Evolutionary conservation across 2,113 vertebrate genomes (phyloP), one percentile per base, ranked within the genome.

Genomic region (Heteronetta atricapilla): DNA sequence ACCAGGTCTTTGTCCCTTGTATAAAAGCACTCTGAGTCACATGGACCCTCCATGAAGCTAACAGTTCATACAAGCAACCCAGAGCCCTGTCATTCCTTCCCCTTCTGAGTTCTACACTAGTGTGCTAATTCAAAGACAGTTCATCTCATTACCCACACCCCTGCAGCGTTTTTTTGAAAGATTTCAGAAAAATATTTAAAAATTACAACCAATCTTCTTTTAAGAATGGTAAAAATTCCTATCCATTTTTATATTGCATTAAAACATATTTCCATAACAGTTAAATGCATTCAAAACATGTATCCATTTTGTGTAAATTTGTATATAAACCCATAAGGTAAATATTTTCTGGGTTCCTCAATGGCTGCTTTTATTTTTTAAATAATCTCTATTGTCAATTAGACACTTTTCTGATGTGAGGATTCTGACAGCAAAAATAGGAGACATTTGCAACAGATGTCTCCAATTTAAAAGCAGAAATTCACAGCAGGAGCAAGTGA

Each of bases 391-490:
- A 2, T 9, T 75, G 66, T 75, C 48, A 92, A 52, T 82, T 84
- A 94, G 18, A 56, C 34, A 31, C 33, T 93, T 33, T 55, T 88
- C 29, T 72, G n/a, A 81, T 46, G 13, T 11, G 38, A 82, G 53
- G 10, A 79, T 90, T 59, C 81, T 92, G 81, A 85, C 34, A 82
- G 75, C 58, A 89, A 79, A 29, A 52, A 59, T 26, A n/a, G 55
- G 31, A 94, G 58, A 88, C 7, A 75, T 92, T 88, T 86, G 68
- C 44, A 86, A 87, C 33, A 95, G 88, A 92, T 90, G 53, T 19
- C 48, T 81, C 48, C 40, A 89, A 88, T 93, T 90, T 88, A 48
- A 84, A 84, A 94, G 58, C 77, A 90, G 88, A 89, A 92, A 92
- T 95, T n/a, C 62, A 81, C 84, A 85, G 86, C 74, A 42, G 77